Percentiles rank a stretch among this genome's conserved stretches.
Conservation (phyloP, 2,113 vertebrate genomes). For the Paratilapia polleni region DNA sequence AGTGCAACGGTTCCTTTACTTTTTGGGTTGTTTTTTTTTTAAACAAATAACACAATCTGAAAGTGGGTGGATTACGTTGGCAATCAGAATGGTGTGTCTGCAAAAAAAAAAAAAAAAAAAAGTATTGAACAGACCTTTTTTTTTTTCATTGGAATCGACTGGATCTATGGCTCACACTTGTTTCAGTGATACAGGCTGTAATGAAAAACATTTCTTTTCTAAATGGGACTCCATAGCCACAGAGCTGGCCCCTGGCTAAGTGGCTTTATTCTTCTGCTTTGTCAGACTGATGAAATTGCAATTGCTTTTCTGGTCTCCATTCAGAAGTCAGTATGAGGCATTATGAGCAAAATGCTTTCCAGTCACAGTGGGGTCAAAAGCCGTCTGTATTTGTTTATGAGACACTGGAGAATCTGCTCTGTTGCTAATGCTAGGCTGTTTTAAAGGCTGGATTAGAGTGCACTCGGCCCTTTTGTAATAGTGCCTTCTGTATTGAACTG, state of each 20-base stretch:
- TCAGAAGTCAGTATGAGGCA: constrained; percentile 44
- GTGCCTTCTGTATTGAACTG: constrained; percentile 23
- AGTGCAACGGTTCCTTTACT: too few species aligned
- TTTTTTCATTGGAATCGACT: background rate
- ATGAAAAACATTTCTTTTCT: constrained; percentile 63
- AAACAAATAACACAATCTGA: background rate
- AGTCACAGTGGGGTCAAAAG: constrained; percentile 36
- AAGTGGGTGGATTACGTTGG: background rate
- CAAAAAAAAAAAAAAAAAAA: too few species aligned
- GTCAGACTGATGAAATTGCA: constrained; percentile 52
- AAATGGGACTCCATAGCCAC: constrained; percentile 39
- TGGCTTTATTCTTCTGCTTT: constrained; percentile 43
- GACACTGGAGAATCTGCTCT: constrained; percentile 2
- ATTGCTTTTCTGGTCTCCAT: constrained; percentile 35
- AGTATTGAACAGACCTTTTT: background rate
- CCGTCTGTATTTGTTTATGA: constrained; percentile 27
- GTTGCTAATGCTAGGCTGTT: constrained; percentile 4
- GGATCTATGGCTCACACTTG: background rate
- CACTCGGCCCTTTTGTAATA: constrained; percentile 17
- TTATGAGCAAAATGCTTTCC: constrained; percentile 47
- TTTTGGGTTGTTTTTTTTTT: background rate
- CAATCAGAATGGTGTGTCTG: background rate
- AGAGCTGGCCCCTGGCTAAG: constrained; percentile 32
- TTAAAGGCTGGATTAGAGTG: constrained; percentile 16
- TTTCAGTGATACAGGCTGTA: constrained; percentile 30